Percentiles rank a stretch among this genome's conserved stretches.
These are phyloP conservation scores for Tetropium fuscum DNA, from an alignment of 2,888 invertebrate genomes.

Conservation along the genomic window DNA sequence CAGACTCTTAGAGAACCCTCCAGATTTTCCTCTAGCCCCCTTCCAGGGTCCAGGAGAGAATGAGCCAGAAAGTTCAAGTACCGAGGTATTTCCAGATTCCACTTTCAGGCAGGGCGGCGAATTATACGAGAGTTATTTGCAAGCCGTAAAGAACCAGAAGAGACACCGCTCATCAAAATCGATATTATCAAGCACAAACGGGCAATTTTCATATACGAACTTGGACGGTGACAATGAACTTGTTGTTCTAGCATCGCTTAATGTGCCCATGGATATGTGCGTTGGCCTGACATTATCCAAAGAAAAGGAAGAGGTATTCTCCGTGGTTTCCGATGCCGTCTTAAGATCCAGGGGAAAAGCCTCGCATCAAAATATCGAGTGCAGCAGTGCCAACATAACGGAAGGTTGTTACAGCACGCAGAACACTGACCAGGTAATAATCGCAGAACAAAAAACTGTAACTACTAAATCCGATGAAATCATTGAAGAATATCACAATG, in stretches of 20 bases:
- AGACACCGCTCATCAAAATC: slow-evolving; percentile 19
- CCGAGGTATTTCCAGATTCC: slow-evolving; percentile 27
- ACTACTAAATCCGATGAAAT: not conserved
- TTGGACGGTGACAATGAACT: slow-evolving; percentile 40
- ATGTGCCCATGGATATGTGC: slow-evolving; percentile 37
- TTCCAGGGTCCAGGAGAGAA: slow-evolving; percentile 36
- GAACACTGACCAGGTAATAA: not conserved
- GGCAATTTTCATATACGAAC: slow-evolving; percentile 31
- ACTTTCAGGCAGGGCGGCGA: slow-evolving; percentile 38
- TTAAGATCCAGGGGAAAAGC: no score
- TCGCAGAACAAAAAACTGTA: not conserved
- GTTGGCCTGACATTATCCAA: slow-evolving; percentile 39
- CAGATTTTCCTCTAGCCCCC: slow-evolving; percentile 34
- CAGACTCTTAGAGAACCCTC: slow-evolving; percentile 25
- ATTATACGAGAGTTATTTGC: slow-evolving; percentile 39
- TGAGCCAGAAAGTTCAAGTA: slow-evolving; percentile 17
- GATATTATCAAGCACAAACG: slow-evolving; percentile 11
- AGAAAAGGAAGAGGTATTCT: slow-evolving; percentile 8
- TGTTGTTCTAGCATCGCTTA: slow-evolving; percentile 40
- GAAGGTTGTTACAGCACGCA: no score
- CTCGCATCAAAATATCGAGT: no score
- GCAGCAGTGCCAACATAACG: no score
- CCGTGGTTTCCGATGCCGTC: not conserved
- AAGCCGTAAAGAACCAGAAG: slow-evolving; percentile 21
- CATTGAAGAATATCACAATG: no score